Evolutionary conservation across 92 coral and sea anemone species (phyloP).

Genomic region (Pocillopora grandis): DNA sequence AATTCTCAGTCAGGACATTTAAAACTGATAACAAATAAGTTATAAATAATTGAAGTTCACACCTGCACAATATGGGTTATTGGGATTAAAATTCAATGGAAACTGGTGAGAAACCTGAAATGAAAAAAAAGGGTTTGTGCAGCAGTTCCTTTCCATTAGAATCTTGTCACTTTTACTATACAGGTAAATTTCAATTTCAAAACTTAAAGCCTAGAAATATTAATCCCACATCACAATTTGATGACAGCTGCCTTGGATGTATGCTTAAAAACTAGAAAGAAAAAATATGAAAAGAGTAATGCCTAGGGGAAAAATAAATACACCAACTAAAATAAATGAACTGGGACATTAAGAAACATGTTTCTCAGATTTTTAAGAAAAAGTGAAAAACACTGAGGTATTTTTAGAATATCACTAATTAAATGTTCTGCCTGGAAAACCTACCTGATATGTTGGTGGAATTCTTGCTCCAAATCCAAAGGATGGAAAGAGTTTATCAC

Average conservation of each 20-base stretch:
- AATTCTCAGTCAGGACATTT: background rate
- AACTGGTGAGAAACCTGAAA: conserved; percentile 96
- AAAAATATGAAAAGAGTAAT: no score
- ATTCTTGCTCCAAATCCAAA: conserved; percentile 99
- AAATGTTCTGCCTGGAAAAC: background rate
- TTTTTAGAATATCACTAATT: background rate
- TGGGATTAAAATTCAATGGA: conserved; percentile 89
- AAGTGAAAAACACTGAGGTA: background rate
- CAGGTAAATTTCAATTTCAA: no score
- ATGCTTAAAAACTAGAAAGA: no score
- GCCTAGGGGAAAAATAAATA: no score
- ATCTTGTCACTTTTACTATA: no score
- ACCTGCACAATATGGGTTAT: conserved; percentile 95
- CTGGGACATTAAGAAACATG: no score
- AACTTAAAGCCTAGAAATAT: no score
- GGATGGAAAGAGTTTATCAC: conserved; percentile 92
- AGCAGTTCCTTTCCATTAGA: background rate
- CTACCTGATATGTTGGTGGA: conserved; percentile 84
- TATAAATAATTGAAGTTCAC: background rate
- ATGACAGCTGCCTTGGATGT: no score
- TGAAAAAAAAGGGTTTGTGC: background rate
- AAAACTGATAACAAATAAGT: background rate
- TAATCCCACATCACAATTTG: no score
- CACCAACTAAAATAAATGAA: no score
- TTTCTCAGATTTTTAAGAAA: no score